Base-by-base conservation (phyloP, 2,888 invertebrate species). In the Yponomeuta plumbellus region DNA sequence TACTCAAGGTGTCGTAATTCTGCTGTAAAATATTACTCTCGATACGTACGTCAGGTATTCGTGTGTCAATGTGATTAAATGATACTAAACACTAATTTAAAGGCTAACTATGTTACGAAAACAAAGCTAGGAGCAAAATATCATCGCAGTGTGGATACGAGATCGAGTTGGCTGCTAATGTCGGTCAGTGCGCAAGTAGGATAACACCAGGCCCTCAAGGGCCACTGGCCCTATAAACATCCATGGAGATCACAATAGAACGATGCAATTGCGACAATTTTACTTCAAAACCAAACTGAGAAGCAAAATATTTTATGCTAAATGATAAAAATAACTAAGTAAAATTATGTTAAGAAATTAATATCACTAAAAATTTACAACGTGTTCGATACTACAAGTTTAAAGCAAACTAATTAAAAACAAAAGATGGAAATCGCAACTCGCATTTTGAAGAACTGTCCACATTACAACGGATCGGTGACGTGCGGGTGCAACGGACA, bases 291-390 rank as follows among this genome's bases (percentile, higher is more conserved):
- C 44, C 44, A 52, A 52, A 17, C 44, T 52, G 17, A 17, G 44
- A 52, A 52, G 44, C 44, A 52, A 21, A 23, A 59, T 59, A 23
- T n/a, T 56, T 52, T 58, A 20, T 21, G 5, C 23, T 59, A 21
- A 59, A 22, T 6, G 21, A 59, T 13, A 59, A 59, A 13, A 59
- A 21, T 22, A 59, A 59, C 64, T 64, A 64, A 44, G 40, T 64
- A 64, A 40, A 64, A 44, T 64, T 64, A 64, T 26, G 64, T 65
- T 65, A 56, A 65, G 75, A 79, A 71, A 75, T 74, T 75, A 74
- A 76, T 75, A 77, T 74, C 78, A 83, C 82, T 80, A 78, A 72
- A 77, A 85, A 83, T 86, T 86, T 85, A 83, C 80, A 80, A 71
- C 75, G 77, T 80, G 76, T 81, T 76, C 75, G 78, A 78, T 79